Evolutionary conservation across 2,797 vertebrate species (phyloP).

Genomic region (Nyctibius grandis): DNA sequence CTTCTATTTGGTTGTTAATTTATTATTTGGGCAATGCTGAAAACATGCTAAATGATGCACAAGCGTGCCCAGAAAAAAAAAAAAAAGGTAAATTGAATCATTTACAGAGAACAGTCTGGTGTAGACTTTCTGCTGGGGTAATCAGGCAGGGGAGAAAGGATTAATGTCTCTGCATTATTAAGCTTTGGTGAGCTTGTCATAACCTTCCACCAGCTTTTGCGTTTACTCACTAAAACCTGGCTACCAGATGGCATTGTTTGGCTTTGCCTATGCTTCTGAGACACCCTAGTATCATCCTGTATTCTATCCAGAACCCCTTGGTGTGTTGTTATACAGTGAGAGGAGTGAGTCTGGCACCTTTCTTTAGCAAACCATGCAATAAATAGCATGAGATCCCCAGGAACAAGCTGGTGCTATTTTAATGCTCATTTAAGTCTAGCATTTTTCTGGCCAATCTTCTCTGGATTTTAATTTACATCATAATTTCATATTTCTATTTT

Average conservation of each 20-base stretch:
- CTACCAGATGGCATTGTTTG: slow-evolving; percentile 57
- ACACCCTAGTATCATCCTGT: slow-evolving; percentile 38
- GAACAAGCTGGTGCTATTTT: slow-evolving; percentile 55
- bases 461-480: background rate
- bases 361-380: slow-evolving; percentile 43
- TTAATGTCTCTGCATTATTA: slow-evolving; percentile 31
- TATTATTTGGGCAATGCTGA: background rate
- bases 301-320: slow-evolving; percentile 45
- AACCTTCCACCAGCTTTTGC: slow-evolving; percentile 46
- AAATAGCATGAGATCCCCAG: background rate
- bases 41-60: background rate
- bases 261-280: slow-evolving; percentile 33
- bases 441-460: slow-evolving; percentile 21
- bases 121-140: slow-evolving; percentile 14
- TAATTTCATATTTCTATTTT: slow-evolving; percentile 26
- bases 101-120: background rate
- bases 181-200: slow-evolving; percentile 43
- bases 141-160: slow-evolving; percentile 27
- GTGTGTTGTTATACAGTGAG: slow-evolving; percentile 41
- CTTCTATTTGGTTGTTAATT: background rate
- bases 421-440: slow-evolving; percentile 55
- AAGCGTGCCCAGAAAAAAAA: background rate
- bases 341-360: slow-evolving; percentile 50
- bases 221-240: slow-evolving; percentile 37
- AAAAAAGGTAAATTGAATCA: background rate